phyloP scores from a whole-genome alignment of 2,888 invertebrate genomes.

The Cerceris rybyensis region DNA sequence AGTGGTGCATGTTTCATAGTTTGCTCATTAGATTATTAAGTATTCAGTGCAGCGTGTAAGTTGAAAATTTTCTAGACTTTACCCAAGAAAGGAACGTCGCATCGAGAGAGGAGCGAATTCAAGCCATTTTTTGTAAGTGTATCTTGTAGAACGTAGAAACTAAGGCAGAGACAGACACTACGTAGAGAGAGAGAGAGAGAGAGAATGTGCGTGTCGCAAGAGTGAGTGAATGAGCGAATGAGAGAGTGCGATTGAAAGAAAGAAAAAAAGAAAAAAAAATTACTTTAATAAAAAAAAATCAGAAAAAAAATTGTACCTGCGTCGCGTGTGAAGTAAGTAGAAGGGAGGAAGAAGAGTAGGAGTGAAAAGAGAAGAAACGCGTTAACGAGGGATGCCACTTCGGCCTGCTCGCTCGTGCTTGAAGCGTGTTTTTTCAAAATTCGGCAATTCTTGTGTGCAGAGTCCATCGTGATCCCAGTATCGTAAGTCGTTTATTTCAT shows the following conservation, averaged over 20 bases:
- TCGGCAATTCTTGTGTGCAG: too few relatives aligned
- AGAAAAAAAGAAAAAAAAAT: slow-evolving; percentile 21
- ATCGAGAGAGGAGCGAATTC: slow-evolving; percentile 31
- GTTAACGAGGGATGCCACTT: too few relatives aligned
- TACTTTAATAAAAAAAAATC: slow-evolving; percentile 45
- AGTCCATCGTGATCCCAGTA: too few relatives aligned
- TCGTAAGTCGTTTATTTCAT: too few relatives aligned
- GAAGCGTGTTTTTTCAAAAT: too few relatives aligned
- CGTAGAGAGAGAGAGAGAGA: background rate
- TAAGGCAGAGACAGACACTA: slow-evolving; percentile 43
- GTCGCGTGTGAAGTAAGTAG: slow-evolving; percentile 69
- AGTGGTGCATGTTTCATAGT: slow-evolving; percentile 64
- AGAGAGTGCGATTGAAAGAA: background rate
- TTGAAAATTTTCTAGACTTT: slow-evolving; percentile 23
- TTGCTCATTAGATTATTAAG: slow-evolving; percentile 73
- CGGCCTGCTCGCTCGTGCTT: too few relatives aligned
- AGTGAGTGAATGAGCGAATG: slow-evolving; percentile 1
- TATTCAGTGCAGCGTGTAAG: slow-evolving; percentile 54
- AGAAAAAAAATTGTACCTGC: slow-evolving; percentile 75
- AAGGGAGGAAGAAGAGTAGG: too few relatives aligned
- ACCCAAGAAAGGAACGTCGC: slow-evolving; percentile 42
- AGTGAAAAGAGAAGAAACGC: slow-evolving; percentile 8
- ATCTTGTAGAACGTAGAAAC: slow-evolving; percentile 60
- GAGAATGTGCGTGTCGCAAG: slow-evolving; percentile 1
- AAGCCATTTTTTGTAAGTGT: slow-evolving; percentile 63